Percentiles rank a stretch among this genome's conserved stretches.
Evolutionary conservation across 2,888 invertebrate species (phyloP).

Genomic region (Agriopis leucophaearia): DNA sequence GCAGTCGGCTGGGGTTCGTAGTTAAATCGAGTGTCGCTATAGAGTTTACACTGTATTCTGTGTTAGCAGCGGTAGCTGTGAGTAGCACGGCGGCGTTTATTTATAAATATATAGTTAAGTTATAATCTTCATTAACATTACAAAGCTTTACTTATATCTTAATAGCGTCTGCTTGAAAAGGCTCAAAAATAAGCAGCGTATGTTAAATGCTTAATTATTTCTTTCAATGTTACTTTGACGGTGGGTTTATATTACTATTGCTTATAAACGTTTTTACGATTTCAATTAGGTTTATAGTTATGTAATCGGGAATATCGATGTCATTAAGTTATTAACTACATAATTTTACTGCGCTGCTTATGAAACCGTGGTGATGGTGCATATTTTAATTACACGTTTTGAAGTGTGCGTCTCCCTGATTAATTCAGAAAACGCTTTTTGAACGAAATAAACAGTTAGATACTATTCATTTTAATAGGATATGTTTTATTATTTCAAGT

Average conservation of each 20-base stretch:
- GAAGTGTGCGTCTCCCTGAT: background rate
- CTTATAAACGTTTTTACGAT: constrained; percentile 64
- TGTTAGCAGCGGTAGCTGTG: too few species aligned
- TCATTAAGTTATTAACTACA: constrained; percentile 29
- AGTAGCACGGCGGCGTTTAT: background rate
- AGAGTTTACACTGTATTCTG: too few species aligned
- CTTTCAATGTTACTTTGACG: constrained; percentile 64
- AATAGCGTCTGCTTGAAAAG: constrained; percentile 6
- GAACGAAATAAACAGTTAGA: background rate
- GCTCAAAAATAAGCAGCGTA: constrained; percentile 15
- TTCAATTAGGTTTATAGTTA: constrained; percentile 54
- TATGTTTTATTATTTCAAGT: too few species aligned
- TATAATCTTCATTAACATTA: background rate
- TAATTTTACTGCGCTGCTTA: constrained; percentile 7
- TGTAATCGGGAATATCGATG: constrained; percentile 46
- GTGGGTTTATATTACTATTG: constrained; percentile 53
- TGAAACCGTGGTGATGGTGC: background rate
- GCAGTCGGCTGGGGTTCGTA: too few species aligned
- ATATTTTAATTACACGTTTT: background rate
- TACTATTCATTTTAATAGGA: too few species aligned
- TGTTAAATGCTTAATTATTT: constrained; percentile 33
- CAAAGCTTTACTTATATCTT: constrained; percentile 3
- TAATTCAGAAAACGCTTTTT: background rate
- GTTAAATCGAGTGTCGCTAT: too few species aligned
- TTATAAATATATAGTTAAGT: background rate